Evolutionary conservation across 2,113 vertebrate genomes (phyloP).

Genomic region (Clupea harengus): DNA sequence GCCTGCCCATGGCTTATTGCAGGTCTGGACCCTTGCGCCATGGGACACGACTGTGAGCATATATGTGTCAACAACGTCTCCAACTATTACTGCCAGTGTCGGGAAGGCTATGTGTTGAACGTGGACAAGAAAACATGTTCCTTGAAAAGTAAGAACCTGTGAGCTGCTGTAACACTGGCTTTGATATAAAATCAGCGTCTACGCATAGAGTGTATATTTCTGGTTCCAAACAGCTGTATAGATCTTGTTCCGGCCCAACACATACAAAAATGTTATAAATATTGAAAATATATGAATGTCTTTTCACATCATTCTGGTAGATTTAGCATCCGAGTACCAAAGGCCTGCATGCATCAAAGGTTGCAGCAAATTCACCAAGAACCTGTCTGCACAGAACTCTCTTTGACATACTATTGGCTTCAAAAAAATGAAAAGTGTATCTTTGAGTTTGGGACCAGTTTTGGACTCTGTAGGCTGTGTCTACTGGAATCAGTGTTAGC

Average conservation of each 20-base stretch:
- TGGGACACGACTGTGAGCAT: slow-evolving; percentile 77
- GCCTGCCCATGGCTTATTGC: slow-evolving; percentile 52
- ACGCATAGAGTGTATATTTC: neutral
- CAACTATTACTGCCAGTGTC: slow-evolving; percentile 77
- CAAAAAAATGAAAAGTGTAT: too few species aligned
- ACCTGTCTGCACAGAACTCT: neutral
- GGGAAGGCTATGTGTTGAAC: slow-evolving; percentile 75
- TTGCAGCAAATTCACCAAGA: neutral
- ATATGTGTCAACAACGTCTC: slow-evolving; percentile 72
- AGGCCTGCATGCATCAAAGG: neutral
- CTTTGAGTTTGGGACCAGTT: neutral
- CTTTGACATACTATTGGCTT: neutral
- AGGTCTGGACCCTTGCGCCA: slow-evolving; percentile 75
- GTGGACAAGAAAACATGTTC: slow-evolving; percentile 78
- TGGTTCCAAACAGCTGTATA: neutral
- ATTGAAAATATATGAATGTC: neutral
- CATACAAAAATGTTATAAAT: neutral
- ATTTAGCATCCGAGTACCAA: neutral
- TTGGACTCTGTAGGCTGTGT: neutral
- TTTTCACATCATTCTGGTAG: neutral
- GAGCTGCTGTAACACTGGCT: neutral
- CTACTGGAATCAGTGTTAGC: neutral
- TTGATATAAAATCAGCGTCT: neutral
- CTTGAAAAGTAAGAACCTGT: slow-evolving; percentile 51
- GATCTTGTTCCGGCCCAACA: neutral